Percentiles rank a stretch among this genome's conserved stretches.
These are phyloP conservation scores for Cyprichromis sp. DNA, from an alignment of 2,113 vertebrate species.

Conservation along the genomic window DNA sequence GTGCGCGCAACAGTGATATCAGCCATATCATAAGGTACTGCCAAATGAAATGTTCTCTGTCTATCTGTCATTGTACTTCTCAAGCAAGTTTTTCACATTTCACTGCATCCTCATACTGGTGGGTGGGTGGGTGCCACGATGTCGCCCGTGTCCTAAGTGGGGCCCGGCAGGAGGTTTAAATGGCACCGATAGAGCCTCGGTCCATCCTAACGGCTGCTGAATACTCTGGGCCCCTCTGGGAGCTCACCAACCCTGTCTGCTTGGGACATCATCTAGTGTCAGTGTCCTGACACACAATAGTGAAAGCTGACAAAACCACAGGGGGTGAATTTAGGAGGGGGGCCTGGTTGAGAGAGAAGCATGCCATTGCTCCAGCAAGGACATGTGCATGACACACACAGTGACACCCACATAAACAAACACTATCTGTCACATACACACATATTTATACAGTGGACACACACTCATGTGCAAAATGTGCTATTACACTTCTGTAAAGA, in stretches of 20 bases:
- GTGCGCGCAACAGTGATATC: not conserved
- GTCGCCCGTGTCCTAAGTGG: conserved; percentile 16
- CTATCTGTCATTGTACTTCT: not conserved
- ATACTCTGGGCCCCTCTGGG: conserved; percentile 13
- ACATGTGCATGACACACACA: conserved; percentile 19
- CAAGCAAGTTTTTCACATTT: conserved; percentile 4
- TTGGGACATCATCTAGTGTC: conserved; percentile 48
- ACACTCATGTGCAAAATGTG: conserved; percentile 26
- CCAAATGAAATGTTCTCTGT: not conserved
- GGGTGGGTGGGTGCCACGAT: not conserved
- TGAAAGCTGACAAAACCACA: conserved; percentile 54
- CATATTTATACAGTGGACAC: conserved; percentile 24
- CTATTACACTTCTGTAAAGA: conserved; percentile 13
- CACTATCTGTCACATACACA: conserved; percentile 14
- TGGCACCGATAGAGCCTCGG: conserved; percentile 9
- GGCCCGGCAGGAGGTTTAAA: conserved; percentile 43
- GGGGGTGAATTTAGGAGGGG: conserved; percentile 37
- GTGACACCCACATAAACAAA: conserved; percentile 38
- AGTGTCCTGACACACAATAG: conserved; percentile 50
- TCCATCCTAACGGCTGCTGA: conserved; percentile 6
- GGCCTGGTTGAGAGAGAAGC: conserved; percentile 15
- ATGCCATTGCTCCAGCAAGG: conserved; percentile 22
- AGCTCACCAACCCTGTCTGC: conserved; percentile 22
- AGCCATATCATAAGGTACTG: not conserved
- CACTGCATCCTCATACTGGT: not conserved